Evolutionary conservation across 2,888 invertebrate genomes (phyloP), one percentile per base, ranked within the genome.

Genomic region (Napeogenes sylphis): DNA sequence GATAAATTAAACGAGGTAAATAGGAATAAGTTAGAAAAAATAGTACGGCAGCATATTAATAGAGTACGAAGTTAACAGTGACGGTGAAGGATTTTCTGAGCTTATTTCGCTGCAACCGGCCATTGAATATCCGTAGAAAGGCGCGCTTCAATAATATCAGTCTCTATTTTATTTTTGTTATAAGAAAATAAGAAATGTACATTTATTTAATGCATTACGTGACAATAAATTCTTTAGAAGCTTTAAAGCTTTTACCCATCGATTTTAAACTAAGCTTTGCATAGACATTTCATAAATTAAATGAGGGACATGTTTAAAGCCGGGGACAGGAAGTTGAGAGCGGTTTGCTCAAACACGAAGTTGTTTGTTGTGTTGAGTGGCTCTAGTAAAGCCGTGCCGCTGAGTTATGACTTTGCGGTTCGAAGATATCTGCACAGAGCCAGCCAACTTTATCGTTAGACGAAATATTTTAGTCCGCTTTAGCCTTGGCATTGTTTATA

Each of bases 311-410:
- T 62, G 57, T 58, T 63, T 46, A 56, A 56, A 63, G 54, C 42
- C 53, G 38, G 33, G 58, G 57, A 45, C 55, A 57, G 59, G 58
- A 63, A 62, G 65, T 68, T 62, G 47, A 35, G 45, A 64, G 61
- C 58, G 58, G 58, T 61, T 58, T 14, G 59, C 30, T 30, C 58
- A 60, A 62, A 63, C 58, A 61, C 55, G 58, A 57, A 64, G 54
- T 65, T 65, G 55, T 59, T 64, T 63, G 65, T 65, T 65, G 56
- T 62, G 56, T 53, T 59, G 63, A 65, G 62, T 62, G 65, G 63
- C 63, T 63, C 58, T 56, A 65, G 57, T 65, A 42, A 65, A 60
- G 60, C 62, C 59, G 53, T 59, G 61, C 61, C 55, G 45, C 55
- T 60, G 60, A 59, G 65, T 62, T 62, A 65, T 65, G 58, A 63